Evolutionary conservation across 2,113 vertebrate genomes (phyloP).

Genomic region (Callorhinus ursinus): DNA sequence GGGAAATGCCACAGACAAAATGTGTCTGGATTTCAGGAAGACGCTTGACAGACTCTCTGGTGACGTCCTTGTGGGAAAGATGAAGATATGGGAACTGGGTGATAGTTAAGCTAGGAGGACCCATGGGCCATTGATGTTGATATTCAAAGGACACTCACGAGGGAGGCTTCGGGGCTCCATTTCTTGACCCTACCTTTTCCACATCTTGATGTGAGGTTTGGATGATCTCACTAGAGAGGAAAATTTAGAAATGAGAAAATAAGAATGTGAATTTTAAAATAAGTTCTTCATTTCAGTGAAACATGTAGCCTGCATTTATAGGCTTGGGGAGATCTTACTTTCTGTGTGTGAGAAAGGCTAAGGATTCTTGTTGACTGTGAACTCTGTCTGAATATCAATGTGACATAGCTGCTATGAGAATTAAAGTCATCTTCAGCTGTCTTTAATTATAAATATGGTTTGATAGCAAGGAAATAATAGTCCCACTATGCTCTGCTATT

Average conservation of each 20-base stretch:
- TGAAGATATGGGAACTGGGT: neutral
- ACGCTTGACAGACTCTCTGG: conserved; percentile 43
- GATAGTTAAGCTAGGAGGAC: neutral
- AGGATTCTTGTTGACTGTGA: neutral
- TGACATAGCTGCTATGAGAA: neutral
- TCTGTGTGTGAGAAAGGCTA: neutral
- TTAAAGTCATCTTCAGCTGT: neutral
- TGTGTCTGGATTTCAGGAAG: conserved; percentile 72
- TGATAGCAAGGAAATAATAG: neutral
- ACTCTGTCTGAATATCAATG: neutral
- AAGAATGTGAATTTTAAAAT: neutral
- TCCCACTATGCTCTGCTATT: neutral
- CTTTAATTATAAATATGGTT: neutral
- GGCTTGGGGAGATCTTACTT: neutral
- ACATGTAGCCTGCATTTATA: neutral
- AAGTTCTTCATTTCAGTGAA: neutral
- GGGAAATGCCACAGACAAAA: conserved; percentile 69
- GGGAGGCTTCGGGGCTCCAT: neutral
- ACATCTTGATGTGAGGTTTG: neutral
- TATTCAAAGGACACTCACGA: neutral
- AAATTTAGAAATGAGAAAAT: neutral
- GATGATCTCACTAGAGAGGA: neutral
- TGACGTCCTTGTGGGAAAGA: conserved; percentile 50
- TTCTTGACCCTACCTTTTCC: neutral
- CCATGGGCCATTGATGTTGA: too few species aligned